Evolutionary conservation across 2,113 vertebrate species (phyloP), one percentile per base, ranked within the genome.

Genomic region (Misgurnus anguillicaudatus): DNA sequence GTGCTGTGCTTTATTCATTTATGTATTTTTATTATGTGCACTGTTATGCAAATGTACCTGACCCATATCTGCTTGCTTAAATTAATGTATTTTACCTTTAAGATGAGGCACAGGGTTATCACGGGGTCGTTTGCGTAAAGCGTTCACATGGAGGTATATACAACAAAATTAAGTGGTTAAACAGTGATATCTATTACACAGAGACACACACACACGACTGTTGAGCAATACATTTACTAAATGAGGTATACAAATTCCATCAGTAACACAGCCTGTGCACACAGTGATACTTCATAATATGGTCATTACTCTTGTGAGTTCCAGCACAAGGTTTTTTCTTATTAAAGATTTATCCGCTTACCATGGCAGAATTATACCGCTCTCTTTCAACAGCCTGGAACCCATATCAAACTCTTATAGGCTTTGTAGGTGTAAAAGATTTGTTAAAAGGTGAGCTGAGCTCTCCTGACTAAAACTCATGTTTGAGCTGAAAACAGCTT

Each of bases 11-110:
- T 75, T 79, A 9, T 66, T 58, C 63, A 53, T 77, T 82, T 80
- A 89, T 87, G 88, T 88, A 86, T 88, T 89, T 90, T 90, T 83
- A 91, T 91, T 88, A 91, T 86, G 80, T 87, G 88, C 80, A 89
- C 80, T 77, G 80, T 91, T 92, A 92, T 92, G 91, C 87, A 91
- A 92, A 92, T 91, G 86, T 80, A 81, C 82, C 72, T 91, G 90
- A 91, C 89, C 90, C 84, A 90, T 89, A 92, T 92, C 85, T 90
- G 91, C 89, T 90, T 83, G 6, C 79, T 84, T 86, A 91, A 92
- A 93, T 92, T 55, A 91, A 93, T 91, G 91, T 87, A 88, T 90
- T 91, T 92, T 92, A 92, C 89, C 88, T 92, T 90, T 88, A 87
- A 83, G 85, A 89, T 85, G 84, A 85, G 85, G 85, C 79, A 81